These are phyloP conservation scores for Crematogaster levior DNA, from an alignment of 2,888 invertebrate species.

Conservation along the genomic window DNA sequence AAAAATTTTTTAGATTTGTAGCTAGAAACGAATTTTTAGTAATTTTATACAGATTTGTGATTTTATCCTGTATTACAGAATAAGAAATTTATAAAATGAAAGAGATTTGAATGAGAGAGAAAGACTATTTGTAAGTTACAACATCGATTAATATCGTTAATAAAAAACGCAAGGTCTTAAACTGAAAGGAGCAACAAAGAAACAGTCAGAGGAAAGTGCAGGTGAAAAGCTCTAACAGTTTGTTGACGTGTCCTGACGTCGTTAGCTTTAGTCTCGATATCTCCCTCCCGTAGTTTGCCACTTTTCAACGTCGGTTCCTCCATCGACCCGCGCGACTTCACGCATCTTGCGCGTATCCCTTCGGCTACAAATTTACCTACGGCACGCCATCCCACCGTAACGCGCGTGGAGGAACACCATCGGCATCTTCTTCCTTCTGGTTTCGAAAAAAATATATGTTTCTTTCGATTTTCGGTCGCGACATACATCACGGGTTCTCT, in stretches of 20 bases:
- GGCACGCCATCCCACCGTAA: slow-evolving; percentile 28
- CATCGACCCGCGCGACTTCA: slow-evolving; percentile 40
- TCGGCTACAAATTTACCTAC: slow-evolving; percentile 46
- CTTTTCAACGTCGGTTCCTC: slow-evolving; percentile 45
- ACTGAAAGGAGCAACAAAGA: slow-evolving; percentile 33
- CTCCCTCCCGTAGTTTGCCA: slow-evolving; percentile 32
- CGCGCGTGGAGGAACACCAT: background rate
- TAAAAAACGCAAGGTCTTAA: background rate
- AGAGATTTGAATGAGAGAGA: background rate
- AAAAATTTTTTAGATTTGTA: background rate
- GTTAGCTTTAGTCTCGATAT: slow-evolving; percentile 46
- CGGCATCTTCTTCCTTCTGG: slow-evolving; percentile 41
- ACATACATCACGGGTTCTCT: slow-evolving; percentile 51
- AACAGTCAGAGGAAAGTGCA: slow-evolving; percentile 7
- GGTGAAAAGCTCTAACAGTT: slow-evolving; percentile 43
- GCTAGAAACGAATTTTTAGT: background rate
- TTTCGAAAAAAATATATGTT: slow-evolving; percentile 63
- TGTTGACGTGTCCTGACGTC: slow-evolving; percentile 44
- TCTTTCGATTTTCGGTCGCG: slow-evolving; percentile 35
- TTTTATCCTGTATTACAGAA: background rate
- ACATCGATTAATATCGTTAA: slow-evolving; percentile 7
- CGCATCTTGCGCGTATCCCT: slow-evolving; percentile 40
- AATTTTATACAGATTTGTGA: background rate
- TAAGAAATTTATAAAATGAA: background rate
- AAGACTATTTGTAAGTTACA: background rate